Conservation (phyloP, 2,797 vertebrate genomes). For the Mormyrops attenuatus region DNA sequence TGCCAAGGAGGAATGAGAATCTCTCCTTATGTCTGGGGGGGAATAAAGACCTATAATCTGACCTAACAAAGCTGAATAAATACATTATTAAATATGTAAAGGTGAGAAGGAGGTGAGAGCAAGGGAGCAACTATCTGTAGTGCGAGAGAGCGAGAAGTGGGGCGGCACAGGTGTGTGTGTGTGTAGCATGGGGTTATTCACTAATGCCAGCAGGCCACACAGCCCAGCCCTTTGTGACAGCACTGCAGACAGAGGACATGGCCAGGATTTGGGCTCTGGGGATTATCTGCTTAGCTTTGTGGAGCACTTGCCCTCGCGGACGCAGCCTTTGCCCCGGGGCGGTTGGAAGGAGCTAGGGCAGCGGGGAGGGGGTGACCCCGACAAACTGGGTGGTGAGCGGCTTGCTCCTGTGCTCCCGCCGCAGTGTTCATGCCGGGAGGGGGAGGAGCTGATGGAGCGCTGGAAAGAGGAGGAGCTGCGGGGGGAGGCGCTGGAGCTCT, state of each 20-base stretch:
- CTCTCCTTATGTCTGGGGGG: neutral
- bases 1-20: neutral
- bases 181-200: neutral
- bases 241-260: neutral
- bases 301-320: slow-evolving; percentile 62
- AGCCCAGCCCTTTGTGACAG: neutral
- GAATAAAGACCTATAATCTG: neutral
- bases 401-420: slow-evolving; percentile 50
- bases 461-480: slow-evolving; percentile 79
- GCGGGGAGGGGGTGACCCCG: slow-evolving; percentile 80
- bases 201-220: neutral
- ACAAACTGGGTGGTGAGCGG: slow-evolving; percentile 83
- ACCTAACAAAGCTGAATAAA: neutral
- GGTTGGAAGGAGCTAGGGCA: slow-evolving; percentile 66
- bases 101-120: neutral
- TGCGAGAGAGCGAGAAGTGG: neutral
- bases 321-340: slow-evolving; percentile 60
- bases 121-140: neutral
- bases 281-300: slow-evolving; percentile 81
- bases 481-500: slow-evolving; percentile 77
- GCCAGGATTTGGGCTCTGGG: neutral
- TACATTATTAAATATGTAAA: slow-evolving; percentile 9
- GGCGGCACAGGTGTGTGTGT: neutral
- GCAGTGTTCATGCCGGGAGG: slow-evolving; percentile 79
- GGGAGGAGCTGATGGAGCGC: slow-evolving; percentile 89